These are phyloP conservation scores for Napeogenes inachia DNA, from an alignment of 2,888 invertebrate species.

Conservation along the genomic window DNA sequence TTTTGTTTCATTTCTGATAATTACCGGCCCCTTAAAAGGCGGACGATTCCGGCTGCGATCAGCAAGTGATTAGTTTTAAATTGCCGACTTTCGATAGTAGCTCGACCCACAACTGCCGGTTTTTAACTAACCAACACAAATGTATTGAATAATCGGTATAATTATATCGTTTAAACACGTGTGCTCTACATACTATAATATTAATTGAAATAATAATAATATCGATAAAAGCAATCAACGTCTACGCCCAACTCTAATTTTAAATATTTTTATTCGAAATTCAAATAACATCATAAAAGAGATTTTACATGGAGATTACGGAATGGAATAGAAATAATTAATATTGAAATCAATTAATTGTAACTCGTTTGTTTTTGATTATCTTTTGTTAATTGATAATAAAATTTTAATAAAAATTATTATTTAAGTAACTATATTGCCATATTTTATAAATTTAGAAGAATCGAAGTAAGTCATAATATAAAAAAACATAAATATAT, in stretches of 20 bases:
- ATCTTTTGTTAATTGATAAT: neutral
- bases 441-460: no score
- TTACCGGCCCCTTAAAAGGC: conserved; percentile 66
- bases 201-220: neutral
- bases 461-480: no score
- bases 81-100: conserved; percentile 42
- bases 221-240: conserved; percentile 27
- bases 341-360: conserved; percentile 24
- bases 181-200: conserved; percentile 11
- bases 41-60: conserved; percentile 55
- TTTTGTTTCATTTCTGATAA: conserved; percentile 53
- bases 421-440: no score
- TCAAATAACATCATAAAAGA: conserved; percentile 56
- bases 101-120: conserved; percentile 47
- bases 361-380: conserved; percentile 15
- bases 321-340: conserved; percentile 35
- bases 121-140: conserved; percentile 22
- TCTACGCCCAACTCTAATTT: conserved; percentile 25
- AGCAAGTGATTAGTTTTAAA: conserved; percentile 69
- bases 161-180: conserved; percentile 25
- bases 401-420: no score
- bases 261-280: conserved; percentile 35
- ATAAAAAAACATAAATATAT: no score
- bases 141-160: conserved; percentile 25
- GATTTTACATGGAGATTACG: conserved; percentile 36